Conservation (phyloP, 2,797 vertebrate genomes). For the Enteromius radiatus region DNA sequence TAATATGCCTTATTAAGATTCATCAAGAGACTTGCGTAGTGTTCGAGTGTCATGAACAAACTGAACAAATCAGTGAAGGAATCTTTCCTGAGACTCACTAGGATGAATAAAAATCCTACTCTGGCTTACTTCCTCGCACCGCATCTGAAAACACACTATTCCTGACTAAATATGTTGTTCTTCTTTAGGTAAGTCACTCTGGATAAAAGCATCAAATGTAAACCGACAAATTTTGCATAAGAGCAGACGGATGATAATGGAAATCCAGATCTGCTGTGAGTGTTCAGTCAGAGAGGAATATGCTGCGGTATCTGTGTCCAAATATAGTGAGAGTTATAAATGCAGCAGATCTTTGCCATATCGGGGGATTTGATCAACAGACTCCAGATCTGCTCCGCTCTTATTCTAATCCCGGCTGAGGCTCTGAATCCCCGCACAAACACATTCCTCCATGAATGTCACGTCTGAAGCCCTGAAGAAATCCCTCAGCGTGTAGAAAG, state of each 20-base stretch:
- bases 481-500: neutral
- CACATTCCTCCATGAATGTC: constrained; percentile 44
- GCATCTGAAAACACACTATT: neutral
- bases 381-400: constrained; percentile 37
- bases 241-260: neutral
- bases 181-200: neutral
- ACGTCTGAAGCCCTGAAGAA: constrained; percentile 35
- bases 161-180: neutral
- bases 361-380: constrained; percentile 50
- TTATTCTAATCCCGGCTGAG: constrained; percentile 54
- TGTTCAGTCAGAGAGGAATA: neutral
- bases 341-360: constrained; percentile 32
- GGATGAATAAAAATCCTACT: neutral
- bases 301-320: constrained; percentile 11
- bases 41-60: neutral
- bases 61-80: neutral
- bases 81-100: neutral
- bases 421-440: constrained; percentile 14
- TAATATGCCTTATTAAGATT: neutral
- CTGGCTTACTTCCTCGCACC: neutral
- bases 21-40: neutral
- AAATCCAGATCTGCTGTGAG: neutral
- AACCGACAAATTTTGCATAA: neutral
- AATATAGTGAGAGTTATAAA: constrained; percentile 50
- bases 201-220: neutral